Evolutionary conservation across 2,797 vertebrate genomes (phyloP), one percentile per base, ranked within the genome.

Genomic region (Diplodus puntazzo): DNA sequence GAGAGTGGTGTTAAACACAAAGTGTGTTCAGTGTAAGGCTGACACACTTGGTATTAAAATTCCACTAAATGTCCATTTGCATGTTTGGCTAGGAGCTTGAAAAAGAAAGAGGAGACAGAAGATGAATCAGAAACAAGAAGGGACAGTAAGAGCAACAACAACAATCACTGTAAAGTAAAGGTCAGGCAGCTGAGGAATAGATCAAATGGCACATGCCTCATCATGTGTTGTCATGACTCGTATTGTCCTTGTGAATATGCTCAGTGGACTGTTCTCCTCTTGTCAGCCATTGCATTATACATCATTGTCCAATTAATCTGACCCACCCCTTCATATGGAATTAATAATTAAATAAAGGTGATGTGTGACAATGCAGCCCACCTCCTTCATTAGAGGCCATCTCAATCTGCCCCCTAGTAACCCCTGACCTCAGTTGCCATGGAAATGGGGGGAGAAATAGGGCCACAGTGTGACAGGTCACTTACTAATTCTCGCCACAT

Each of bases 371-470:
- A 55, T 14, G 17, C 46, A 21, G 20, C 69, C 54, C 72, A 43
- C 58, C 73, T 62, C 73, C 75, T 65, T 75, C 53, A 73, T 79
- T 75, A 77, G n/a, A 78, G 48, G 64, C 59, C 71, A 67, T 71
- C 67, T 62, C 16, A 3, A 69, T 75, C 65, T 48, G 67, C 72
- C 79, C 77, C 60, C 6, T 12, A 9, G 71, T 84, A 55, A 92
- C 80, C 85, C 21, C 70, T 88, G 88, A 86, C 86, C 91, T 75
- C 65, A 14, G 89, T 88, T 84, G 83, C 87, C 70, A 73, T 79
- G 85, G 85, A 66, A 74, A 85, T 4, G 65, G 57, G 11, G 50
- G 50, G 73, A 83, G 69, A 54, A 80, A 71, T 68, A 53, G 25
- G 68, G 55, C 62, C 61, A 39, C 52, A 58, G 76, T 30, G 59